A percentile compares a stretch with the other conserved stretches of the same genome.
These are phyloP conservation scores for Meghimatium bilineatum DNA, from an alignment of 2,888 invertebrate genomes.

Conservation along the genomic window DNA sequence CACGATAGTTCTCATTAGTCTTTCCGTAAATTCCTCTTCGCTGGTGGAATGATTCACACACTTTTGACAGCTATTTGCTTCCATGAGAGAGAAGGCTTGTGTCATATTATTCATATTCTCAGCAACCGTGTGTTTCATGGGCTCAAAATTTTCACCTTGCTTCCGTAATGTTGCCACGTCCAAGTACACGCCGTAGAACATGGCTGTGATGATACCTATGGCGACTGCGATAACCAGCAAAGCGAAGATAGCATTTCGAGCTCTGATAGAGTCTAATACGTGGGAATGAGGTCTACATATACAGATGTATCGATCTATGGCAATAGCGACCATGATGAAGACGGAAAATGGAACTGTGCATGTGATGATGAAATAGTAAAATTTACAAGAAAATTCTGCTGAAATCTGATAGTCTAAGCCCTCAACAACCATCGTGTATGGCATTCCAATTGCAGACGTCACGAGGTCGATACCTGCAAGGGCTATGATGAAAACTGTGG, in stretches of 20 bases:
- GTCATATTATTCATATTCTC: conserved; percentile 12
- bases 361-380: conserved; percentile 70
- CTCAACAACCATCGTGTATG: conserved; percentile 59
- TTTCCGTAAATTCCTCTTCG: neutral
- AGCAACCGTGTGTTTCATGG: neutral
- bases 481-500: conserved; percentile 67
- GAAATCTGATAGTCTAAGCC: conserved; percentile 57
- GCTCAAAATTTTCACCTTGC: neutral
- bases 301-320: conserved; percentile 72
- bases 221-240: conserved; percentile 51
- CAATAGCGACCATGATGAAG: conserved; percentile 74
- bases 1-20: neutral
- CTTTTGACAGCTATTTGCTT: neutral
- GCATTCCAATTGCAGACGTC: conserved; percentile 58
- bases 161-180: conserved; percentile 10
- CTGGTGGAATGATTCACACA: conserved; percentile 1
- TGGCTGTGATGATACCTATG: conserved; percentile 62
- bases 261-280: conserved; percentile 46
- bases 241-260: conserved; percentile 56
- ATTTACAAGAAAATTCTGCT: conserved; percentile 65
- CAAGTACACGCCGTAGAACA: conserved; percentile 62
- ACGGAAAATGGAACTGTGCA: conserved; percentile 71
- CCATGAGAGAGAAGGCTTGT: neutral
- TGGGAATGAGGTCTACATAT: conserved; percentile 68
- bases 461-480: conserved; percentile 59